Evolutionary conservation across 2,113 vertebrate species (phyloP), one percentile per base, ranked within the genome.

Genomic region (Dromiciops gliroides): DNA sequence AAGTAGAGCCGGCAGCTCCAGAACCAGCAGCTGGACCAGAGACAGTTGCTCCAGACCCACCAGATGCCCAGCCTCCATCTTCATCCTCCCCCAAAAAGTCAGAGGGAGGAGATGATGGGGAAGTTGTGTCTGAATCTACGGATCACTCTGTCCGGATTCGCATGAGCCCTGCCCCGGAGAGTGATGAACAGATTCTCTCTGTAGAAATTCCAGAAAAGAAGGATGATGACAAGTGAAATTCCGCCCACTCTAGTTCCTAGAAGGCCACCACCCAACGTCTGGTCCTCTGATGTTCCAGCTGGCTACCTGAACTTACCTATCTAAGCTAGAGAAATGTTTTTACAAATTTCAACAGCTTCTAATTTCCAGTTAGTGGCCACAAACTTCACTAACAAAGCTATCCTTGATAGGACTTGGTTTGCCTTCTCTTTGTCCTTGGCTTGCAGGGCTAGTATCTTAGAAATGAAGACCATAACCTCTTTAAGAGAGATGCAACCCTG

Each of bases 111-210:
- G 50, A 0, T 0, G 91, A 44, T 49, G 97, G 96, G 0, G 98
- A 98, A n/a, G 88, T 98, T 0, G 83, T 97, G 60, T 97, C 98
- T 0, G 96, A 98, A 90, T 98, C 97, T 0, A 90, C 98, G 0
- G 99, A 99, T 94, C 98, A 96, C 92, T 98, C 98, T 0, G 93
- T 99, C 91, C 50, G 97, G 91, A 98, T 99, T 96, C 97, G 96
- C 23, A 97, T 99, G 98, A 99, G 98, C 50, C 93, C 99, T 0
- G 97, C 91, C 0, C 96, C 95, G 0, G 94, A 98, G 6, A 98
- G 98, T 0, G 89, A 91, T 0, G 99, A 99, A 93, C 98, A 99
- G 98, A 88, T 98, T n/a, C 98, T 99, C 3, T 98, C 98, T 0
- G 99, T 99, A 96, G 99, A 99, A 96, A 94, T 98, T 89, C 48